These are phyloP conservation scores for Hozukius guyotensis DNA, from an alignment of 2,797 vertebrate genomes.

Conservation along the genomic window DNA sequence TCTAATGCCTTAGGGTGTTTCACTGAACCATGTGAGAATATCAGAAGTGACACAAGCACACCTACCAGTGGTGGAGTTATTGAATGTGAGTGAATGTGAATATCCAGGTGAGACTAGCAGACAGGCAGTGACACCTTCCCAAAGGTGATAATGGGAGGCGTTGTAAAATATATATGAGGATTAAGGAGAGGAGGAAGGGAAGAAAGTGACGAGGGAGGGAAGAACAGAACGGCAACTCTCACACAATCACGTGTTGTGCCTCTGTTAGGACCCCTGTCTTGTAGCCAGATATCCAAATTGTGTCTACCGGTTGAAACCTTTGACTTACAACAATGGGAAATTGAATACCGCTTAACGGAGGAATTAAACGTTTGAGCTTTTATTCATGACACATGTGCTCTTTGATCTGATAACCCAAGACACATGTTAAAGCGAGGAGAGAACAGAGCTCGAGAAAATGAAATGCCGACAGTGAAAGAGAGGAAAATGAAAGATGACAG, in stretches of 20 bases:
- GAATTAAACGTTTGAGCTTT: background rate
- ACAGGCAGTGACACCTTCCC: background rate
- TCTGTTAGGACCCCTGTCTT: background rate
- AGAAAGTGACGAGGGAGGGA: background rate
- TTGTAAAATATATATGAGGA: background rate
- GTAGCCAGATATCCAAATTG: background rate
- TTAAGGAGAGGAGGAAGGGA: background rate
- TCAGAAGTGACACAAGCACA: constrained; percentile 27
- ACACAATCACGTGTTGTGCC: background rate
- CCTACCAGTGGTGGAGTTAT: background rate
- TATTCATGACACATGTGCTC: background rate
- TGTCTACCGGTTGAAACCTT: background rate
- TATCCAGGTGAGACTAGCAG: background rate
- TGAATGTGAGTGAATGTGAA: background rate
- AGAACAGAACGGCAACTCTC: background rate
- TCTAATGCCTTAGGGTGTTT: constrained; percentile 3
- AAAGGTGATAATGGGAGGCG: background rate
- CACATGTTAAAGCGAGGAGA: background rate
- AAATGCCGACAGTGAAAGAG: background rate
- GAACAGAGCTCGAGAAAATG: background rate
- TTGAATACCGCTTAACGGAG: background rate
- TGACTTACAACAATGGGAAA: background rate
- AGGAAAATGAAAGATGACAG: background rate
- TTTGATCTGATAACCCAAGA: background rate
- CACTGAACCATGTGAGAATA: constrained; percentile 2